A percentile compares a stretch with the other conserved stretches of the same genome.
phyloP scores from a whole-genome alignment of 2,888 invertebrate genomes.

The Sphinx pinastri region DNA sequence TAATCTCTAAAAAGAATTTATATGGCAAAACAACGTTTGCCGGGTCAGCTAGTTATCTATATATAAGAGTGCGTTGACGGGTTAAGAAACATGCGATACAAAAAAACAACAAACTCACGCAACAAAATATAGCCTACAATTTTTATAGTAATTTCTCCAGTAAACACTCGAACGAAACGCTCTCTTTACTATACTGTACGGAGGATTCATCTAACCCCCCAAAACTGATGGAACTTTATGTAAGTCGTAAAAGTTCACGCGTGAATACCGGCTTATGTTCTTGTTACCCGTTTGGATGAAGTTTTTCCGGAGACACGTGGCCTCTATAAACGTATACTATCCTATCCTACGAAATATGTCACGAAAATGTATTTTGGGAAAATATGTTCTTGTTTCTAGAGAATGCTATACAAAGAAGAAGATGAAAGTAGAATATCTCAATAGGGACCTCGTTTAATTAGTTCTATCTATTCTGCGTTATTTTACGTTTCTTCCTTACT shows the following conservation, averaged over 20 bases:
- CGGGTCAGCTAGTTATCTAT: too few species aligned
- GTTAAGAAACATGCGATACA: neutral
- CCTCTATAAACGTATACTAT: conserved; percentile 7
- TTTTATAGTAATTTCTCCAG: neutral
- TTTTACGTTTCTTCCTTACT: neutral
- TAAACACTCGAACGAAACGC: conserved; percentile 17
- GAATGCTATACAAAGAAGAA: neutral
- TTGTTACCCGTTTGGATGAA: conserved; percentile 6
- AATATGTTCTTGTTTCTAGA: neutral
- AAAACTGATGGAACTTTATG: conserved; percentile 46
- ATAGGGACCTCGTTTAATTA: neutral
- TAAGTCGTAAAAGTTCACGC: conserved; percentile 44
- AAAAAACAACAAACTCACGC: neutral
- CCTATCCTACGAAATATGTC: neutral
- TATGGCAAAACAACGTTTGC: too few species aligned
- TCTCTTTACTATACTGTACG: conserved; percentile 2
- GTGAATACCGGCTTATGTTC: conserved; percentile 42
- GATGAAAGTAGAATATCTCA: neutral
- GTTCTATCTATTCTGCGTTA: neutral
- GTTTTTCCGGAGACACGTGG: conserved; percentile 13
- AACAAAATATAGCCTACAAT: neutral
- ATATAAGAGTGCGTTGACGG: too few species aligned
- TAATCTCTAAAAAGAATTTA: too few species aligned
- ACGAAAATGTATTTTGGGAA: neutral
- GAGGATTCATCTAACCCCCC: conserved; percentile 28